These are phyloP conservation scores for Camponotus fellah DNA, from an alignment of 2,888 invertebrate species.

Conservation along the genomic window DNA sequence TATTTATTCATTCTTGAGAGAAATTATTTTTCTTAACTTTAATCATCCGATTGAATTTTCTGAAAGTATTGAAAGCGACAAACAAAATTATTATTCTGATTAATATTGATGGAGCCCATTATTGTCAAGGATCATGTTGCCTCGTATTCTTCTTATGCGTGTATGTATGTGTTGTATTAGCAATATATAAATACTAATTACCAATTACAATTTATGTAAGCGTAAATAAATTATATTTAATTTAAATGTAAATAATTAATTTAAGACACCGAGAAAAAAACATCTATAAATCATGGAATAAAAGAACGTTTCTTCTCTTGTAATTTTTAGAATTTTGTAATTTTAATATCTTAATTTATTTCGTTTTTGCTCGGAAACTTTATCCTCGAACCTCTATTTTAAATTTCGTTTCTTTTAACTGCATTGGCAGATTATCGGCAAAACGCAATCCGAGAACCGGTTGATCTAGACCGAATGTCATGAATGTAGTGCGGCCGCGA, in stretches of 20 bases:
- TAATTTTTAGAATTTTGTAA: neutral
- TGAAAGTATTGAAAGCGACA: neutral
- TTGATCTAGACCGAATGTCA: conserved; percentile 17
- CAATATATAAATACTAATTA: neutral
- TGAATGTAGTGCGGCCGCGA: conserved; percentile 23
- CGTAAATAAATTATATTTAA: neutral
- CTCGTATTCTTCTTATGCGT: neutral
- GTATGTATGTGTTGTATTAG: neutral
- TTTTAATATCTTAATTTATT: neutral
- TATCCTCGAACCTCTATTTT: neutral
- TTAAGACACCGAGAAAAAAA: neutral
- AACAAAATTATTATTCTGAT: conserved; percentile 18
- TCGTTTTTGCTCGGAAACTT: neutral
- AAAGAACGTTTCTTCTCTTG: neutral
- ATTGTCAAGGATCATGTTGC: neutral
- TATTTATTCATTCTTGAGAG: conserved; percentile 6
- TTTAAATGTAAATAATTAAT: conserved; percentile 17
- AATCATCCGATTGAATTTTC: neutral
- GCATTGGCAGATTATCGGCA: neutral
- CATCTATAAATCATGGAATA: neutral
- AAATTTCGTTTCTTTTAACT: neutral
- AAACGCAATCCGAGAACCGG: conserved; percentile 1
- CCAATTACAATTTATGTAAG: neutral
- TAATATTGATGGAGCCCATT: neutral
- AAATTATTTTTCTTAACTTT: neutral